Evolutionary conservation across 2,888 invertebrate genomes (phyloP), one percentile per base, ranked within the genome.

Genomic region (Chrysopilus asiliformis): DNA sequence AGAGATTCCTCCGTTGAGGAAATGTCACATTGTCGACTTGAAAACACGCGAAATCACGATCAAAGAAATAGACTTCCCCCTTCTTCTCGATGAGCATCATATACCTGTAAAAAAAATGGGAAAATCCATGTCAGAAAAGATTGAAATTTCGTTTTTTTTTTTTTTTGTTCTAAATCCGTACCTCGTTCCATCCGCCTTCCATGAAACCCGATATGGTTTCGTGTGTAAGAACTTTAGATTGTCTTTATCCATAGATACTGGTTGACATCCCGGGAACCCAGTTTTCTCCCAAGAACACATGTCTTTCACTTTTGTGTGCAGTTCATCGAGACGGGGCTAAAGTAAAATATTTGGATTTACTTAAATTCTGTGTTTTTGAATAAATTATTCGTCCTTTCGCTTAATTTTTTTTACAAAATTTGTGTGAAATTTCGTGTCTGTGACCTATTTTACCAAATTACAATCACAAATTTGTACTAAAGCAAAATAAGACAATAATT

Each of bases 101-200:
- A 58, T 93, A 98, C 53, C 94, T 50, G 43, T 25, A 45, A 36
- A 17, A 31, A 31, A 31, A 30, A 13, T 7, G 9, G 10, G 2
- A 13, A 14, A 13, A n/a, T 28, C 10, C 16, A 3, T 30, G 17
- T 5, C 10, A 17, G 4, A 29, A 29, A 29, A 19, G 3, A 32
- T 9, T 22, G n/a, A n/a, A n/a, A n/a, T n/a, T n/a, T n/a, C n/a
- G n/a, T n/a, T n/a, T n/a, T n/a, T n/a, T n/a, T n/a, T n/a, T n/a
- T n/a, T n/a, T n/a, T n/a, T n/a, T n/a, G n/a, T n/a, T n/a, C n/a
- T n/a, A n/a, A n/a, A 20, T 25, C 2, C 17, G 14, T 32, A 85
- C 81, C 90, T 78, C 20, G 84, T 86, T 24, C 98, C 98, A 62
- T 99, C 98, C 8, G 98, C 98, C 58, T 99, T 99, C 98, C 98